These are phyloP conservation scores for Typhlichthys eigenmanni DNA, from an alignment of 2,797 vertebrate genomes.

Conservation along the genomic window DNA sequence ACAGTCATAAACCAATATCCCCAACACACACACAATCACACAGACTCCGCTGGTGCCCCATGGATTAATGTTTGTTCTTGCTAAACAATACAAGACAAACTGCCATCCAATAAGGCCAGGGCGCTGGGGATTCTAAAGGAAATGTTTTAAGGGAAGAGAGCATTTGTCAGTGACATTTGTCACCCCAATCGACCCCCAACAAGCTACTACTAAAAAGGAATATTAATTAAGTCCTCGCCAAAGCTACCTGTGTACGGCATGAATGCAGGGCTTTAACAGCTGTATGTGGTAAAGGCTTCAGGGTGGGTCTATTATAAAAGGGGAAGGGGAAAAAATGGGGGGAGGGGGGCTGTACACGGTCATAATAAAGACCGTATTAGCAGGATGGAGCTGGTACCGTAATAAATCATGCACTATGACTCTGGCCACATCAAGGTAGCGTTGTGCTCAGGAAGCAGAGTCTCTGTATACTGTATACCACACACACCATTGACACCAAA, in stretches of 20 bases:
- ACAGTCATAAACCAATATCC: slow-evolving; percentile 58
- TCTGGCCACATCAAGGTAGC: slow-evolving; percentile 72
- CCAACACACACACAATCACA: slow-evolving; percentile 5
- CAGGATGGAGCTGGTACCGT: slow-evolving; percentile 55
- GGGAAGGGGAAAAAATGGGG: slow-evolving; percentile 8
- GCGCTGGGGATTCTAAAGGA: slow-evolving; percentile 1
- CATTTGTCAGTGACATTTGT: slow-evolving; percentile 13
- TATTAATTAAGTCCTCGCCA: too few species aligned
- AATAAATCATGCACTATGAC: slow-evolving; percentile 67
- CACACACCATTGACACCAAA: slow-evolving; percentile 73
- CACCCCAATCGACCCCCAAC: slow-evolving; percentile 21
- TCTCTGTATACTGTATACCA: slow-evolving; percentile 49
- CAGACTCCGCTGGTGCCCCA: slow-evolving; percentile 6
- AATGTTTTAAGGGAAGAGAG: slow-evolving; percentile 5
- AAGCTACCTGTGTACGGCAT: slow-evolving; percentile 1
- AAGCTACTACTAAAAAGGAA: too few species aligned
- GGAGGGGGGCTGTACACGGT: slow-evolving; percentile 29
- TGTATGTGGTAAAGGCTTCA: slow-evolving; percentile 32
- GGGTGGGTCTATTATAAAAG: slow-evolving; percentile 51
- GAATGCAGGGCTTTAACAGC: background rate
- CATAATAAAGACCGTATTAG: slow-evolving; percentile 60
- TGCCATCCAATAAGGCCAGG: slow-evolving; percentile 22
- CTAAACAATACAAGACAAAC: slow-evolving; percentile 38
- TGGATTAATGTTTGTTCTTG: slow-evolving; percentile 20
- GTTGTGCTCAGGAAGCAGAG: slow-evolving; percentile 65